Evolutionary conservation across 2,113 vertebrate genomes (phyloP), one percentile per base, ranked within the genome.

Genomic region (Microtus montanus): DNA sequence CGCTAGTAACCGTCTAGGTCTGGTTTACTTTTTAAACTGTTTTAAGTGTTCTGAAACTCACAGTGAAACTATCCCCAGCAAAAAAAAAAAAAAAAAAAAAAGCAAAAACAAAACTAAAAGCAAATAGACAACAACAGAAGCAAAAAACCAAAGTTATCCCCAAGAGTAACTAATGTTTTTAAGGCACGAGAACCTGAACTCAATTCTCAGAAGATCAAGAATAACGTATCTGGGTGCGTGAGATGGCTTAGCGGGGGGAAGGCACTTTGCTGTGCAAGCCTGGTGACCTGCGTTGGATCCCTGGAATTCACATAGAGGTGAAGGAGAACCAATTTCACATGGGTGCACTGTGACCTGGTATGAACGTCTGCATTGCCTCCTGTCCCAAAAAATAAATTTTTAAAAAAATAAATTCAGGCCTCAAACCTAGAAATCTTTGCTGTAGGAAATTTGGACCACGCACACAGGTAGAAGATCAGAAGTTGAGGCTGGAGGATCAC

Each of bases 121-220:
- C 33, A 85, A 80, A n/a, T 26, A 22, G 38, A 38, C 79, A 61
- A 41, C 35, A 58, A 28, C 49, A 47, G 47, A 30, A 58, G 14
- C 38, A 38, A 41, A 38, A 5, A 26, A 63, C n/a, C 58, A 85
- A 66, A 85, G 66, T 15, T 22, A 66, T 66, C 14, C 54, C 17
- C 38, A 77, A 66, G 24, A 30, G 24, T 88, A 73, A 73, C 68
- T 94, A 47, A 71, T 64, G 75, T 75, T n/a, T 49, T 91, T 64
- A 82, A 92, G 93, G 79, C 93, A 82, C 86, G 93, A 74, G 94
- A 91, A 91, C 9, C 47, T 85, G 49, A 92, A 95, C 26, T 87
- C 91, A 82, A 75, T 70, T 90, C 61, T 92, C 38, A 88, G 93
- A 54, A 71, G 20, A 84, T 47, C 26, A 85, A 92, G 41, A 80